phyloP scores from a whole-genome alignment of 2,113 vertebrate genomes.

The Cottus gobio region DNA sequence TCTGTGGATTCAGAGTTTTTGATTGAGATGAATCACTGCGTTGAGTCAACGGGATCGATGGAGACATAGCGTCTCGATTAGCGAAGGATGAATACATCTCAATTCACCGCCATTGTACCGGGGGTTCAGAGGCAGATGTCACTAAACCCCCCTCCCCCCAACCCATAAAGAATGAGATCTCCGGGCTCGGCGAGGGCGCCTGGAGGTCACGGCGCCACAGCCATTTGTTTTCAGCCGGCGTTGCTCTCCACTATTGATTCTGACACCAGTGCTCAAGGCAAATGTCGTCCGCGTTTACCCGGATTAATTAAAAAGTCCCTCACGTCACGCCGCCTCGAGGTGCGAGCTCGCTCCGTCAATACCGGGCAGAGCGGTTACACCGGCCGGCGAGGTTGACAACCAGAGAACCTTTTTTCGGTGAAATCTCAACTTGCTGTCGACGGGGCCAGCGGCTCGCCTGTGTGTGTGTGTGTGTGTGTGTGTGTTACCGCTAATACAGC shows the following conservation, averaged over 20 bases:
- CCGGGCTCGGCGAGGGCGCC: neutral
- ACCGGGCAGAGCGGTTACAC: constrained; percentile 28
- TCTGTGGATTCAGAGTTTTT: no score
- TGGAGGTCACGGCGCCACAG: constrained; percentile 56
- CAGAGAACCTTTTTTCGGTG: constrained; percentile 17
- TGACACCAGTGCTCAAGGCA: constrained; percentile 73
- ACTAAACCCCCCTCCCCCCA: constrained; percentile 7
- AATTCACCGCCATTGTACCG: no score
- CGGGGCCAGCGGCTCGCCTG: constrained; percentile 19
- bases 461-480: no score
- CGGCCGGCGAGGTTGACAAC: constrained; percentile 2
- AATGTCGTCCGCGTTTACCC: constrained; percentile 74
- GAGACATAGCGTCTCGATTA: neutral
- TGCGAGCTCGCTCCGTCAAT: constrained; percentile 52
- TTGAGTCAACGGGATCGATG: neutral
- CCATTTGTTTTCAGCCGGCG: constrained; percentile 74
- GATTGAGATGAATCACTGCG: no score
- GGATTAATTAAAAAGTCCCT: constrained; percentile 80
- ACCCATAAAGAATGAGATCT: constrained; percentile 33
- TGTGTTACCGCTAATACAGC: constrained; percentile 14
- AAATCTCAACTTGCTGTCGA: constrained; percentile 39
- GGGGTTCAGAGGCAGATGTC: neutral
- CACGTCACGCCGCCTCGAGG: constrained; percentile 60
- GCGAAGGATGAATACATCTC: neutral
- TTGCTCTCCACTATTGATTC: constrained; percentile 75